Evolutionary conservation across 2,797 vertebrate species (phyloP), one percentile per base, ranked within the genome.

Genomic region (Rhyacichthys aspro): DNA sequence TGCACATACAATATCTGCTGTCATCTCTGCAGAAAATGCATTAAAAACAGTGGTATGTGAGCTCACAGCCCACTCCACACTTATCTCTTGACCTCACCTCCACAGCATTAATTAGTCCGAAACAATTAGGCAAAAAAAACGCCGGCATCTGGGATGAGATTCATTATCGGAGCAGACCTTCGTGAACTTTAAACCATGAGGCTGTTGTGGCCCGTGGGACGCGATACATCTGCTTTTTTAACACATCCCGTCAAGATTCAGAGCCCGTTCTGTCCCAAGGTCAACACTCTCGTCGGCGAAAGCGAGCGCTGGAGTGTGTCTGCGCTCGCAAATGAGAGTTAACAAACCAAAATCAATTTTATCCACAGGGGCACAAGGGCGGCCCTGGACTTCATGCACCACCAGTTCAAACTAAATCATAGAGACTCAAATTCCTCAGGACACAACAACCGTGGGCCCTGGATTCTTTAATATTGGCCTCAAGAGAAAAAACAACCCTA

Each of bases 301-400:
- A 72, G 49, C 66, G 42, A 73, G 76, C 67, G 79, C 38, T 70
- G 59, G 70, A 76, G 63, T 68, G 55, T 32, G 53, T 16, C 16
- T 28, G 52, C 53, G 28, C 43, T 62, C 15, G 65, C 74, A 83
- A 83, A 78, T 78, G 74, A 74, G 71, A 72, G 77, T 78, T 81
- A 83, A 82, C 82, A 78, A 78, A 75, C 70, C 77, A 53, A 83
- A 84, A 84, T 79, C 69, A 67, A 79, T 84, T 80, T 72, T 60
- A 65, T 64, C 78, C 67, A 59, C 56, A 18, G 55, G 69, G 70
- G 63, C 39, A 52, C 39, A 46, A 36, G 61, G 59, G 48, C 15
- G 58, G 59, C 70, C 34, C 15, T 54, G 67, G 71, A 70, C 67
- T 68, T 75, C 55, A 70, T 61, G 70, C 63, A 42, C 37, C 67